These are phyloP conservation scores for Oenanthe melanoleuca DNA, from an alignment of 2,113 vertebrate genomes.

Conservation along the genomic window DNA sequence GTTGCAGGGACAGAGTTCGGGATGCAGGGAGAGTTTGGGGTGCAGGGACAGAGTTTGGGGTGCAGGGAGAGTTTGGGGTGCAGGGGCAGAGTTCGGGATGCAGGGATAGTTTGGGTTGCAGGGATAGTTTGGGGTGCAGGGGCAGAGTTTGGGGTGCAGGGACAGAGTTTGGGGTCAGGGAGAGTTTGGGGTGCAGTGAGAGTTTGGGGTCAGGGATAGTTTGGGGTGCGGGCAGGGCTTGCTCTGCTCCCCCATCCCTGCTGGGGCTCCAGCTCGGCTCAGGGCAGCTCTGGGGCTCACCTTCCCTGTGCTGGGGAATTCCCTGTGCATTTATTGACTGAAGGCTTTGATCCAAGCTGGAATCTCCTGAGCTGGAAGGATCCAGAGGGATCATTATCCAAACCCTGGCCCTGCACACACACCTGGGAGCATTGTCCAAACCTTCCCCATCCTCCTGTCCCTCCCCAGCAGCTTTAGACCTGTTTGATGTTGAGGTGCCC, in stretches of 20 bases:
- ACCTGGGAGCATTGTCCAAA: fast-evolving
- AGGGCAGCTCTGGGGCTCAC: neutral
- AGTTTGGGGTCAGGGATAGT: neutral
- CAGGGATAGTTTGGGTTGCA: too few relatives aligned
- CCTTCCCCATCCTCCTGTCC: neutral
- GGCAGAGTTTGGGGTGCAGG: neutral
- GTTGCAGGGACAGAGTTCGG: neutral
- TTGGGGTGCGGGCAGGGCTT: neutral
- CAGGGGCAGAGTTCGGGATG: too few relatives aligned
- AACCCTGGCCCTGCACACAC: neutral
- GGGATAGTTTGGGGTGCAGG: neutral
- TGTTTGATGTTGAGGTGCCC: fast-evolving
- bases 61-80: neutral
- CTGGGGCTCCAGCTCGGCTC: neutral
- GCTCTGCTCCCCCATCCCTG: neutral
- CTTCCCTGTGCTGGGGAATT: neutral
- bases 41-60: too few relatives aligned
- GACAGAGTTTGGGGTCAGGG: neutral
- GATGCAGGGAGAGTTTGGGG: neutral
- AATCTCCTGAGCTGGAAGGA: neutral
- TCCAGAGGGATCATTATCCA: neutral
- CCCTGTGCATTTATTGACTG: neutral
- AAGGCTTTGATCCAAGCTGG: neutral
- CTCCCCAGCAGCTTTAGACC: neutral
- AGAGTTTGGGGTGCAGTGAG: neutral